phyloP scores from a whole-genome alignment of 2,797 vertebrate species.

The Gorsachius magnificus region DNA sequence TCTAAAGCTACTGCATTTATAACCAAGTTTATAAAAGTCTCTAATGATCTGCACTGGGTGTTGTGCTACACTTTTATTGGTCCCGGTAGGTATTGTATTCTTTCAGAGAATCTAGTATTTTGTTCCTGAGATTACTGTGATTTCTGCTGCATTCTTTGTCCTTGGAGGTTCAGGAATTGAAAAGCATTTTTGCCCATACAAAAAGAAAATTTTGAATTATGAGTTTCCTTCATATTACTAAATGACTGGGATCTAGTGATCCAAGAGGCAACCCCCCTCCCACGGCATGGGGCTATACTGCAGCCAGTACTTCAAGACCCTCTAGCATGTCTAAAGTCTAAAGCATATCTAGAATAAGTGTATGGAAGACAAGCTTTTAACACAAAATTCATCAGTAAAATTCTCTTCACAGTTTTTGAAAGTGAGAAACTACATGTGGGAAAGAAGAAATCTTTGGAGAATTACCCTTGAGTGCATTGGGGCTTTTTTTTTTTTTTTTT shows the following conservation, averaged over 20 bases:
- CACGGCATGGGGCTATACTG: background rate
- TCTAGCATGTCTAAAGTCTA: background rate
- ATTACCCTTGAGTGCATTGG: background rate
- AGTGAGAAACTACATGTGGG: background rate
- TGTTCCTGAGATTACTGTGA: background rate
- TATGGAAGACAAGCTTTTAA: background rate
- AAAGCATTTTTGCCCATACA: background rate
- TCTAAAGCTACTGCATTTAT: background rate
- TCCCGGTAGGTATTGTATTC: background rate
- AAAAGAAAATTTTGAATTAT: background rate
- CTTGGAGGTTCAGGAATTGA: background rate
- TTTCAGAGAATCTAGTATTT: background rate
- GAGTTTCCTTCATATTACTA: background rate
- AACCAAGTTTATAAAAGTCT: background rate
- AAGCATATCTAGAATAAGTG: background rate
- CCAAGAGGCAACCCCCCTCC: background rate
- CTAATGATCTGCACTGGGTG: background rate
- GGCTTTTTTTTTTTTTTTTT: too few relatives aligned
- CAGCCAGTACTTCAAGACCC: background rate
- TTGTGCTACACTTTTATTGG: background rate
- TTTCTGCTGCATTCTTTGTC: background rate
- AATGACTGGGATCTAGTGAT: background rate
- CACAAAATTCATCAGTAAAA: background rate
- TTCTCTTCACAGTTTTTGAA: background rate
- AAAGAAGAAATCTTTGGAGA: background rate